Evolutionary conservation across 1,140 invertebrate genomes (phyloP).

Genomic region (Druon quercuslanigerum): DNA sequence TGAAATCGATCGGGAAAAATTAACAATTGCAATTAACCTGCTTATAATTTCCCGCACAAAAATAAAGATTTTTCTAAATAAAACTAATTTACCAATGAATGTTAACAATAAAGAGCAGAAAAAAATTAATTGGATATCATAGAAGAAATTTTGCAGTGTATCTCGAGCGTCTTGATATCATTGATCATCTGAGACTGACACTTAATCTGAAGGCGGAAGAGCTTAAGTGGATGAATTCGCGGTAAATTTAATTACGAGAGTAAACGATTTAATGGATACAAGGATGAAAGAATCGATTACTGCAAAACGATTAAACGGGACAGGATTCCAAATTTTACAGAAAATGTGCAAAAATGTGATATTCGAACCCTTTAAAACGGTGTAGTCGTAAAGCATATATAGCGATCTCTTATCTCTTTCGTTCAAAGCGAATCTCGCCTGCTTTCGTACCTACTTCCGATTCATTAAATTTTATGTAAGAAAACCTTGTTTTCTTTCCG

Average conservation of each 20-base stretch:
- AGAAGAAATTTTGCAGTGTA: not conserved
- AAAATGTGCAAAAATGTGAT: slow-evolving; percentile 20
- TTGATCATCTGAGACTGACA: not conserved
- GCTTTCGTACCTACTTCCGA: slow-evolving; percentile 18
- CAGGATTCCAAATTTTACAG: not conserved
- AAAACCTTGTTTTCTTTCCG: slow-evolving; percentile 27
- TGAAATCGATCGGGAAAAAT: too few species aligned
- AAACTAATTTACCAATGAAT: not conserved
- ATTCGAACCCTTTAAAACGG: slow-evolving; percentile 11
- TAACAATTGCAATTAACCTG: too few species aligned
- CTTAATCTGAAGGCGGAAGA: slow-evolving; percentile 5
- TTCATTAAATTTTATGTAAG: slow-evolving; percentile 30
- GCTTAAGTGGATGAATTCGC: slow-evolving; percentile 11
- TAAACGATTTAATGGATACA: slow-evolving; percentile 1
- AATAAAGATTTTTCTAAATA: not conserved
- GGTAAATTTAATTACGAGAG: slow-evolving; percentile 22
- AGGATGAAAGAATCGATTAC: not conserved
- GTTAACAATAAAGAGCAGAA: not conserved
- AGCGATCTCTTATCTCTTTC: not conserved
- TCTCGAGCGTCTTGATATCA: slow-evolving; percentile 12
- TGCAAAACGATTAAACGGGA: not conserved
- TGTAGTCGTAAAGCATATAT: slow-evolving; percentile 7
- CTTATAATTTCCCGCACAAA: not conserved
- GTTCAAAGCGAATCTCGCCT: slow-evolving; percentile 4
- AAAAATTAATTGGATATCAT: not conserved